Evolutionary conservation across 2,113 vertebrate species (phyloP).

Genomic region (Scomber colias): DNA sequence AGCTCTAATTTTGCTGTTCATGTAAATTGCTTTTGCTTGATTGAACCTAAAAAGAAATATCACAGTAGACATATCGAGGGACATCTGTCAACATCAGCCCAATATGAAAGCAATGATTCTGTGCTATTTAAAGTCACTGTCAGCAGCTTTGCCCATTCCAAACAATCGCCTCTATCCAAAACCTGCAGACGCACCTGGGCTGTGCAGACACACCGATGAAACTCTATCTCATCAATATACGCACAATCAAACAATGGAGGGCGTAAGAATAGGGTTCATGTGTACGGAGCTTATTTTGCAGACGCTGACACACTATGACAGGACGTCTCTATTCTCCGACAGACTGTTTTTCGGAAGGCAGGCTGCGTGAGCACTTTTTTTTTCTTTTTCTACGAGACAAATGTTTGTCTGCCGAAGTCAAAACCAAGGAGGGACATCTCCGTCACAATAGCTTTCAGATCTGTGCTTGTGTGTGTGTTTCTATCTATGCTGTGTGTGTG

Average conservation of each 20-base stretch:
- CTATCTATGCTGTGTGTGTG: conserved; percentile 27
- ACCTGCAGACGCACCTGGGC: conserved; percentile 7
- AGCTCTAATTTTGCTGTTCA: background rate
- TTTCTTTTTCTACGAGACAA: conserved; percentile 43
- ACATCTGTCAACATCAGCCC: background rate
- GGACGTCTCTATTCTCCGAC: conserved; percentile 47
- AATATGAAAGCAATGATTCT: background rate
- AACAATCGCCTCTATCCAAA: conserved; percentile 3
- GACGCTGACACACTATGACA: conserved; percentile 45
- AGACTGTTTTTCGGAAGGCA: conserved; percentile 32
- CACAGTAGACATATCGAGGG: background rate
- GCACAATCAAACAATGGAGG: conserved; percentile 40
- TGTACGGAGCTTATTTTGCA: conserved; percentile 41
- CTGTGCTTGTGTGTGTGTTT: conserved; percentile 44
- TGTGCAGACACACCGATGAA: conserved; percentile 27
- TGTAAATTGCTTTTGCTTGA: background rate
- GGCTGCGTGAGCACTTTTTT: conserved; percentile 48
- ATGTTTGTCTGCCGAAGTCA: conserved; percentile 62
- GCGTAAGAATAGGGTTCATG: conserved; percentile 40
- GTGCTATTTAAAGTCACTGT: background rate
- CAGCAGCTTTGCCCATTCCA: conserved; percentile 22
- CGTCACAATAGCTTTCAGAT: conserved; percentile 51
- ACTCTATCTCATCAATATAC: conserved; percentile 36
- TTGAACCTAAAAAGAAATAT: background rate
- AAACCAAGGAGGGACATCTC: conserved; percentile 53